Percentiles rank a stretch among this genome's conserved stretches.
phyloP scores from a whole-genome alignment of 2,888 invertebrate species.

The Xestia ashworthii region DNA sequence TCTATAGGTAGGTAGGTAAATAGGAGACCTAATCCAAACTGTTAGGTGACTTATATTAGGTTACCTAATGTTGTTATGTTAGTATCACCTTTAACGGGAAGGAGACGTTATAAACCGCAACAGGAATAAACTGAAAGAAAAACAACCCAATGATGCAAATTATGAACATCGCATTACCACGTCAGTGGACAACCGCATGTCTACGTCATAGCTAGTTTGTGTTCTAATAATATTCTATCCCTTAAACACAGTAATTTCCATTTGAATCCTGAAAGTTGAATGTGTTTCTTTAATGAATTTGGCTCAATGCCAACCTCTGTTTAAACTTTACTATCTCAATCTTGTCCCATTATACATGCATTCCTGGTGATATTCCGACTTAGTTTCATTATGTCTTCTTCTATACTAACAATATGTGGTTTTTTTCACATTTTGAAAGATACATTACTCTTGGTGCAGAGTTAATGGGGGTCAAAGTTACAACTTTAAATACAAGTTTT shows the following conservation, averaged over 20 bases:
- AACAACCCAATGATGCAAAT: not conserved
- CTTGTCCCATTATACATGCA: slow-evolving; percentile 7
- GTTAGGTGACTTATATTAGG: not conserved
- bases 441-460: too few relatives aligned
- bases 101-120: slow-evolving; percentile 18
- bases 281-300: slow-evolving; percentile 33
- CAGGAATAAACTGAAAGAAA: not conserved
- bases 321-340: slow-evolving; percentile 24
- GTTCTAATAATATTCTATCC: slow-evolving; percentile 10
- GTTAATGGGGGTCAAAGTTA: too few relatives aligned
- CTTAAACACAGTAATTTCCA: slow-evolving; percentile 20
- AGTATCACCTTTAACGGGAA: not conserved
- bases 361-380: not conserved
- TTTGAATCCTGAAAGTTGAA: slow-evolving; percentile 26
- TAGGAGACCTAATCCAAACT: not conserved
- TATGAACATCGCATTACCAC: not conserved
- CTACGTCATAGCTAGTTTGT: slow-evolving; percentile 6
- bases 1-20: not conserved
- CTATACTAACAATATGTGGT: not conserved
- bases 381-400: not conserved
- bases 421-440: too few relatives aligned
- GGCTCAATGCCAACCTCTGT: slow-evolving; percentile 28
- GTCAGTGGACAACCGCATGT: slow-evolving; percentile 20
- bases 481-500: too few relatives aligned
- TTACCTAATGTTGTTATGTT: not conserved